A percentile compares a stretch with the other conserved stretches of the same genome.
Conservation (phyloP, 2,888 invertebrate genomes). For the Idaea aversata region DNA sequence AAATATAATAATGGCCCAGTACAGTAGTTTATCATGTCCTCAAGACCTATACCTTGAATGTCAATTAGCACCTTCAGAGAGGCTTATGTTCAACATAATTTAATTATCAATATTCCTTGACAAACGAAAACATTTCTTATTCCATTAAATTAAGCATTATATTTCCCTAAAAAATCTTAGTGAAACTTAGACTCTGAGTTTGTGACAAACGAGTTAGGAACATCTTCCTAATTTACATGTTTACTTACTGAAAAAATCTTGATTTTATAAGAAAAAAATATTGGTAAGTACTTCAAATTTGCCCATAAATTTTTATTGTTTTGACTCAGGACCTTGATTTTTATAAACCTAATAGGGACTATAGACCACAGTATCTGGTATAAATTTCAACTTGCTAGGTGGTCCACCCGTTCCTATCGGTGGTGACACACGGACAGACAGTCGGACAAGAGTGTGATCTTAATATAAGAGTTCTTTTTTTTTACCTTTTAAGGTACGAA, state of each 20-base stretch:
- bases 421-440: too few species aligned
- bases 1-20: not conserved
- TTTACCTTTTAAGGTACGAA: too few species aligned
- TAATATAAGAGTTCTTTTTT: too few species aligned
- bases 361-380: too few species aligned
- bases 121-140: not conserved
- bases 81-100: constrained; percentile 11
- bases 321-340: too few species aligned
- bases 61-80: constrained; percentile 24
- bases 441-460: too few species aligned
- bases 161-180: constrained; percentile 3
- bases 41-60: constrained; percentile 16
- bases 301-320: too few species aligned
- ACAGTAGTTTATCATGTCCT: not conserved
- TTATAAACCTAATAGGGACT: too few species aligned
- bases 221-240: constrained; percentile 18
- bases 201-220: constrained; percentile 23
- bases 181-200: constrained; percentile 17
- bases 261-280: too few species aligned
- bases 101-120: constrained; percentile 7
- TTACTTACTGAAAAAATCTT: constrained; percentile 18
- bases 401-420: too few species aligned
- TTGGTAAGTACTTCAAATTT: too few species aligned
- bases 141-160: not conserved
- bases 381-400: too few species aligned